Conservation (phyloP, 1,140 invertebrate genomes). For the Sitodiplosis mosellana region DNA sequence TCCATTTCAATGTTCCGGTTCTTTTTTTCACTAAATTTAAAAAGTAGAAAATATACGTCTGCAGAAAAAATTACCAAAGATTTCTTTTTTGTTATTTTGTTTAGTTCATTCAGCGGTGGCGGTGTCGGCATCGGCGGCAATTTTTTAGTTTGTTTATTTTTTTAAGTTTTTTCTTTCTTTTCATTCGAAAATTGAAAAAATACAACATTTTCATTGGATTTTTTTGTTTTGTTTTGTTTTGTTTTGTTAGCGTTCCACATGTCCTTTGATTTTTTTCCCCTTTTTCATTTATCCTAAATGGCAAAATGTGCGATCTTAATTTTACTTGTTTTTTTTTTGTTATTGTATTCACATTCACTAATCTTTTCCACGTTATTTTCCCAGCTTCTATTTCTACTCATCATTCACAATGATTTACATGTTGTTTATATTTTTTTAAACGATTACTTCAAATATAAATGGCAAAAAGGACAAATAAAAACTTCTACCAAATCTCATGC, state of each 20-base stretch:
- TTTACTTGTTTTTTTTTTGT: too few relatives aligned
- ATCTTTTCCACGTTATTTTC: too few relatives aligned
- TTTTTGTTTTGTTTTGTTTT: slow-evolving; percentile 8
- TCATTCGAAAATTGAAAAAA: slow-evolving; percentile 21
- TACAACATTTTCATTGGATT: slow-evolving; percentile 18
- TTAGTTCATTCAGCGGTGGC: neutral
- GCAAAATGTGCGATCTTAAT: neutral
- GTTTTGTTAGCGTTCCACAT: slow-evolving; percentile 4
- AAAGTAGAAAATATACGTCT: slow-evolving; percentile 5
- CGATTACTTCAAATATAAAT: too few relatives aligned
- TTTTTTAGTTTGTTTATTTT: slow-evolving; percentile 7
- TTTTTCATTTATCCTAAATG: slow-evolving; percentile 3
- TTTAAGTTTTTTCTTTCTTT: slow-evolving; percentile 6
- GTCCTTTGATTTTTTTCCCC: slow-evolving; percentile 1
- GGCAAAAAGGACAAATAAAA: too few relatives aligned
- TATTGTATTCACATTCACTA: too few relatives aligned
- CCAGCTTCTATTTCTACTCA: too few relatives aligned
- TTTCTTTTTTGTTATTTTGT: slow-evolving; percentile 2
- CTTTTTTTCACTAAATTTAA: neutral
- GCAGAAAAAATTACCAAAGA: neutral
- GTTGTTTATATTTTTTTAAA: too few relatives aligned
- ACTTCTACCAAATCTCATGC: too few relatives aligned
- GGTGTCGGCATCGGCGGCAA: slow-evolving; percentile 11
- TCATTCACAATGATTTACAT: too few relatives aligned
- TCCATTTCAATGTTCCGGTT: neutral